Evolutionary conservation across 1,140 invertebrate species (phyloP), one percentile per base, ranked within the genome.

Genomic region (Heterodera carotae): DNA sequence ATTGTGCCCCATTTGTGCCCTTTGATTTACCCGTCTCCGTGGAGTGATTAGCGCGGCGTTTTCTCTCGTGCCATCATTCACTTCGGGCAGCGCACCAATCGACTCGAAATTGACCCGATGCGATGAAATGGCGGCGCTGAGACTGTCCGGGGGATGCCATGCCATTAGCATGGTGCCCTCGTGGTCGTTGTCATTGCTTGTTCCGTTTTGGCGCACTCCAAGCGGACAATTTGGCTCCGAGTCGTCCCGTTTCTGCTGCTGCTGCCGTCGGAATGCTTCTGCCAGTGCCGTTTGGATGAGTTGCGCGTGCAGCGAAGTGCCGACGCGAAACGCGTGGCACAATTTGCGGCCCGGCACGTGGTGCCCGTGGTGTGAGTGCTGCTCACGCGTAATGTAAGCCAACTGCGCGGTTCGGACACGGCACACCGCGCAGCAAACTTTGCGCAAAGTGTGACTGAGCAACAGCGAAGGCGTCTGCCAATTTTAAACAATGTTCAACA

Each of bases 351-450:
- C 69, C 25, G 39, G 31, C 29, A 48, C 66, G 12, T 77, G 7
- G 7, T 33, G 10, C 15, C 62, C 60, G 56, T 43, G 33, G 39
- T 76, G 53, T 8, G 66, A 76, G 34, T 27, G 36, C 34, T 25
- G 27, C 33, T 77, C 76, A 3, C 74, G 76, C 25, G 76, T 77
- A 48, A 77, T 77, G 62, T 77, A 77, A 27, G 75, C 76, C 34
- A 77, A 12, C 29, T 77, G 76, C 10, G 43, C 29, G 27, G 39
- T 75, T 12, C 70, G 64, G 10, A 66, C 33, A 10, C 76, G 70
- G 34, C 75, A 36, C 29, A 77, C 43, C 33, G 71, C 39, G 62
- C 76, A 77, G 48, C 69, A 77, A 60, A 77, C 66, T 43, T 76
- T 75, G 48, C 74, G 39, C 39, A 77, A 8, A 18, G 33, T 18